Percentiles rank a stretch among this genome's conserved stretches.
phyloP scores from a whole-genome alignment of 2,888 invertebrate genomes.

The Chaetogeoica ovagalla region DNA sequence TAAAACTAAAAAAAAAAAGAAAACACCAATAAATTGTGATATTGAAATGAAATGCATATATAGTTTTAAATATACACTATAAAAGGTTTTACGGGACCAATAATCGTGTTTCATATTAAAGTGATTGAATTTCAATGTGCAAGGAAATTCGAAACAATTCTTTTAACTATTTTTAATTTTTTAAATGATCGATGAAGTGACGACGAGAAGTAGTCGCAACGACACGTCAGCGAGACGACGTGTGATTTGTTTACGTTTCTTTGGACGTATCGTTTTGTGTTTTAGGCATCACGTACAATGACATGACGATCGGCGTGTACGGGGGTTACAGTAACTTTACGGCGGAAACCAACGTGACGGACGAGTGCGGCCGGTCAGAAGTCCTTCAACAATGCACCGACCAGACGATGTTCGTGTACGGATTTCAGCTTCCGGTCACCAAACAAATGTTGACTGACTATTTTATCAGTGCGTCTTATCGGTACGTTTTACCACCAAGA shows the following conservation, averaged over 20 bases:
- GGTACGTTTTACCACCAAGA: slow-evolving; percentile 8
- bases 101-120: no score
- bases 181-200: no score
- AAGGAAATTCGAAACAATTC: no score
- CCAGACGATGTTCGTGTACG: slow-evolving; percentile 26
- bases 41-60: no score
- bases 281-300: slow-evolving; percentile 16
- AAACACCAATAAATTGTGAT: no score
- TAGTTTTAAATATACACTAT: no score
- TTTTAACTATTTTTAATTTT: no score
- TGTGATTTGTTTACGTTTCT: not conserved
- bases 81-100: no score
- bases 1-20: no score
- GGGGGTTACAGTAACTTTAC: slow-evolving; percentile 7
- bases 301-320: slow-evolving; percentile 19
- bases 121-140: no score
- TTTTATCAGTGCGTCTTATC: slow-evolving; percentile 33
- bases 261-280: not conserved
- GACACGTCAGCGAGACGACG: no score
- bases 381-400: slow-evolving; percentile 31
- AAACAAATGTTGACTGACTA: slow-evolving; percentile 17
- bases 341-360: slow-evolving; percentile 13
- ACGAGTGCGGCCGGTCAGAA: slow-evolving; percentile 17
- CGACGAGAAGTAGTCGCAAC: no score
- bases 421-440: slow-evolving; percentile 35